A percentile compares a stretch with the other conserved stretches of the same genome.
Evolutionary conservation across 1,140 invertebrate species (phyloP).

Genomic region (Zaprionus tsacasi): DNA sequence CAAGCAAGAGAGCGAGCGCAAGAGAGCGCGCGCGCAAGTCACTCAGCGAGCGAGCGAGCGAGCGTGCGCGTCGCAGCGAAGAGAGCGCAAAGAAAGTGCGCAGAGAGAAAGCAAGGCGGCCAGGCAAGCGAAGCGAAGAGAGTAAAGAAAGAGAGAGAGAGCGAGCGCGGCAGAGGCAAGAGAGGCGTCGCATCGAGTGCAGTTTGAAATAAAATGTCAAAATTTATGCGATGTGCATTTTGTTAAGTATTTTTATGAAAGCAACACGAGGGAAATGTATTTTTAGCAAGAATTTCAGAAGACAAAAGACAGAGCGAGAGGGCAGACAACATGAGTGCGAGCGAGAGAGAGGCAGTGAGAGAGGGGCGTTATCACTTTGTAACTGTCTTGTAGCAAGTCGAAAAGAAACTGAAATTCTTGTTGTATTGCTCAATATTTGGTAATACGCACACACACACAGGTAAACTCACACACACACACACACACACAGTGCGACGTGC

Average conservation of each 20-base stretch:
- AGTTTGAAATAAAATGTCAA: slow-evolving; percentile 33
- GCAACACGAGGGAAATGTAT: slow-evolving; percentile 60
- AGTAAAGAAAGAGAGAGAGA: slow-evolving; percentile 6
- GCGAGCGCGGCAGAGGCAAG: neutral
- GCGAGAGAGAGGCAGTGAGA: neutral
- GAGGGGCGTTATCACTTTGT: slow-evolving; percentile 45
- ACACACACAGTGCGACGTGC: slow-evolving; percentile 41
- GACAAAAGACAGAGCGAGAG: slow-evolving; percentile 16
- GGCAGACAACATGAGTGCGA: neutral
- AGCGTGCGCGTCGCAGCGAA: neutral
- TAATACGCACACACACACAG: slow-evolving; percentile 57
- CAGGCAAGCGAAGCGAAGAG: slow-evolving; percentile 21
- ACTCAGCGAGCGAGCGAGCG: neutral
- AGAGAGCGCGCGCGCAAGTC: slow-evolving; percentile 2
- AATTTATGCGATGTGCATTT: slow-evolving; percentile 66
- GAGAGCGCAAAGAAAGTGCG: slow-evolving; percentile 35
- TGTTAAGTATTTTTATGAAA: slow-evolving; percentile 60
- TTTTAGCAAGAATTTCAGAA: slow-evolving; percentile 64
- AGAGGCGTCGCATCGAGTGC: neutral
- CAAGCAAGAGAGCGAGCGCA: slow-evolving; percentile 13
- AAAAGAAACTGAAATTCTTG: slow-evolving; percentile 81
- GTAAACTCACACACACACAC: slow-evolving; percentile 20
- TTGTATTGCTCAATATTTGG: slow-evolving; percentile 81
- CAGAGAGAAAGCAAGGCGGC: slow-evolving; percentile 40
- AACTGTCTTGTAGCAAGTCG: slow-evolving; percentile 59